Conservation (phyloP, 2,113 vertebrate genomes). For the Catharus minimus region DNA sequence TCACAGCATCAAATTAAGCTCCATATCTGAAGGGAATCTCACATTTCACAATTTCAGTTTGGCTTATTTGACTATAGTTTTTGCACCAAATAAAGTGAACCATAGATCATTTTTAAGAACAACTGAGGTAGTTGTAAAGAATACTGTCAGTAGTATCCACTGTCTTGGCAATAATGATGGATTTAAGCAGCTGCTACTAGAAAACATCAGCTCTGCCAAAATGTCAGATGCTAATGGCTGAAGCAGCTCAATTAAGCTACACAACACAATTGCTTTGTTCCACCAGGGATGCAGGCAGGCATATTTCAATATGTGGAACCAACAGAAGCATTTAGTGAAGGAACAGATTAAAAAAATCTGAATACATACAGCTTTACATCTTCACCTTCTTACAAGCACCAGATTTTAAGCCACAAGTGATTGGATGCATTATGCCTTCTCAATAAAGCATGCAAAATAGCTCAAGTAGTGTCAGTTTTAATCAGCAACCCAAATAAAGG, state of each 20-base stretch:
- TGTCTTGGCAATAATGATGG: neutral
- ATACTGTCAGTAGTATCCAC: neutral
- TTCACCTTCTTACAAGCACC: neutral
- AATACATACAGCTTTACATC: neutral
- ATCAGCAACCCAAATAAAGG: conserved; percentile 21
- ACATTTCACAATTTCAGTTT: neutral
- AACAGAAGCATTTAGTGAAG: neutral
- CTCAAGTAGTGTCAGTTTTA: neutral
- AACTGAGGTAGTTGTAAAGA: neutral
- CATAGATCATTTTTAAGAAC: neutral
- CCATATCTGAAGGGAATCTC: neutral
- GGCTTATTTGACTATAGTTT: neutral
- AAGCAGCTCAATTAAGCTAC: conserved; percentile 18
- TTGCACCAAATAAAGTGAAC: neutral
- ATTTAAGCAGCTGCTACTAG: conserved; percentile 35
- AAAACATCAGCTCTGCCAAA: conserved; percentile 42
- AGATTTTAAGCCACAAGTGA: neutral
- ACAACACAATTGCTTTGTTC: neutral
- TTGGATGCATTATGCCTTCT: neutral
- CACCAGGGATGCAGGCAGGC: neutral
- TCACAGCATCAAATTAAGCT: neutral
- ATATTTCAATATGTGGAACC: neutral
- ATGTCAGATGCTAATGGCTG: conserved; percentile 11
- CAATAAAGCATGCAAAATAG: conserved; percentile 9
- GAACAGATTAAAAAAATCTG: neutral